These are phyloP conservation scores for Orchestia grillus DNA, from an alignment of 1,140 invertebrate species.

Conservation along the genomic window DNA sequence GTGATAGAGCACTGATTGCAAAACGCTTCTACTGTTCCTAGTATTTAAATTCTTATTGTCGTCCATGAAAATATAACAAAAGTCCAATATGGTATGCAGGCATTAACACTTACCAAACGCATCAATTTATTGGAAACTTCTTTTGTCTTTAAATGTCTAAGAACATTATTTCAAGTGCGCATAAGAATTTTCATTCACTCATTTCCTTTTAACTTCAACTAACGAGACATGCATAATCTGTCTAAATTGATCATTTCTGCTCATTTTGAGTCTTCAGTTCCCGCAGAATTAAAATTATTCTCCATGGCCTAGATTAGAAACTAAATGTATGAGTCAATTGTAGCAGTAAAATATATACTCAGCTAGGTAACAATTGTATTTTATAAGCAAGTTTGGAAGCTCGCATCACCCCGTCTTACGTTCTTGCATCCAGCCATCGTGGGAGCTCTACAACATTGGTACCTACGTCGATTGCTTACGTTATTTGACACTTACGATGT, in stretches of 20 bases:
- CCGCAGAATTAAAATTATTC: not conserved
- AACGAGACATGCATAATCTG: not conserved
- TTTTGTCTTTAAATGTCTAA: not conserved
- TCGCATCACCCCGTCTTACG: too few species aligned
- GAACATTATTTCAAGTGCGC: not conserved
- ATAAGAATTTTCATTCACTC: not conserved
- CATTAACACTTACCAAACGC: not conserved
- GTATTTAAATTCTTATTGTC: too few species aligned
- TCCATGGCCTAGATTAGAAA: not conserved
- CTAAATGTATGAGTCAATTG: too few species aligned
- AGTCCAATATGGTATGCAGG: not conserved
- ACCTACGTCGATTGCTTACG: not conserved
- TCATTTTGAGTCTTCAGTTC: not conserved
- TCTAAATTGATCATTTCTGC: not conserved
- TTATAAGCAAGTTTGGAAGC: too few species aligned
- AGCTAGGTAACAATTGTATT: too few species aligned
- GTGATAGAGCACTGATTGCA: not conserved
- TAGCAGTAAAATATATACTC: too few species aligned
- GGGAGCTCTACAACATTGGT: not conserved
- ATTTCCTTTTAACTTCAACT: not conserved
- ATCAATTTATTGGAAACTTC: not conserved
- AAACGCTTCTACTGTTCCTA: not conserved
- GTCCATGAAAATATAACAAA: too few species aligned
- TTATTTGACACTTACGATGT: not conserved
- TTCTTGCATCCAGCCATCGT: too few species aligned